These are phyloP conservation scores for Chrysemys picta DNA, from an alignment of 2,113 vertebrate genomes.

Conservation along the genomic window DNA sequence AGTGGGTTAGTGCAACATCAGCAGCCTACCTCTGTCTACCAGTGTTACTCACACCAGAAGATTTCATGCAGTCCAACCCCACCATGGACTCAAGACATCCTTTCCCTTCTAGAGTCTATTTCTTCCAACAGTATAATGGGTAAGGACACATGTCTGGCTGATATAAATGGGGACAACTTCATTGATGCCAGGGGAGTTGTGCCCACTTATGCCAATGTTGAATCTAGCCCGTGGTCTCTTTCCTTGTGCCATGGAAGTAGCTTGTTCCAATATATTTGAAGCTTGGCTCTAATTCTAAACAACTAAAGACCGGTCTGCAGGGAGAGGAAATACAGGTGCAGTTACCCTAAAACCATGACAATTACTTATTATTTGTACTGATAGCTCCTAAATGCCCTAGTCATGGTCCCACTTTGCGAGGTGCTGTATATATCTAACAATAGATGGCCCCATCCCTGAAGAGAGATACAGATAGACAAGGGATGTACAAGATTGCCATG, in stretches of 20 bases:
- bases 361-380: not conserved
- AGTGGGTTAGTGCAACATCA: not conserved
- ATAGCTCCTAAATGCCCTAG: not conserved
- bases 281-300: not conserved
- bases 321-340: too few relatives aligned
- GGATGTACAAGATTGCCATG: too few relatives aligned
- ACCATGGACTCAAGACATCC: not conserved
- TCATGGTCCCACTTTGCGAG: not conserved
- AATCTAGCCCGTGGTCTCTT: not conserved
- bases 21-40: not conserved
- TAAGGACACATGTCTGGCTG: not conserved
- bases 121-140: not conserved
- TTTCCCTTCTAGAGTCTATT: not conserved
- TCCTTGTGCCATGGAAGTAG: not conserved
- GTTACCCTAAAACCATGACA: too few relatives aligned
- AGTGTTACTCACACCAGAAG: not conserved
- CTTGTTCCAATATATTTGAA: not conserved
- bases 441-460: not conserved
- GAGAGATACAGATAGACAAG: not conserved
- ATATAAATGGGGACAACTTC: not conserved
- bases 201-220: not conserved
- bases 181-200: not conserved
- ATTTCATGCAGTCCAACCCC: not conserved
- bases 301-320: not conserved
- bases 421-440: not conserved